phyloP scores from a whole-genome alignment of 2,113 vertebrate genomes.

The Centrocercus urophasianus region DNA sequence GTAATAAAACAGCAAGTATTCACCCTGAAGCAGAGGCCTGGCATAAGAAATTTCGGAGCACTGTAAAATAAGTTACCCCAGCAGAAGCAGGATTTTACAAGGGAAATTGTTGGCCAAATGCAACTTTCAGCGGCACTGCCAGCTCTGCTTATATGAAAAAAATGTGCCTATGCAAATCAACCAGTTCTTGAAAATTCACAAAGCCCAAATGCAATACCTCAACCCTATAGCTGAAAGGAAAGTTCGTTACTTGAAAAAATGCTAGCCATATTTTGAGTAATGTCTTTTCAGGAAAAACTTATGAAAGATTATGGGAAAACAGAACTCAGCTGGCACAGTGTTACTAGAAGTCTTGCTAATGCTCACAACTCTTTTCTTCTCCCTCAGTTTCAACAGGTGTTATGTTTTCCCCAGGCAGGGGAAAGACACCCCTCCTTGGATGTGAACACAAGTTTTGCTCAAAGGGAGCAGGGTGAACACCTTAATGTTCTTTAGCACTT shows the following conservation, averaged over 20 bases:
- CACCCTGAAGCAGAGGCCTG: conserved; percentile 22
- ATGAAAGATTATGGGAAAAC: neutral
- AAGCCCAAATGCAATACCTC: neutral
- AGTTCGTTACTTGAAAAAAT: neutral
- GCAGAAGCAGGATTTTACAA: conserved; percentile 49
- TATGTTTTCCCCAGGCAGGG: neutral
- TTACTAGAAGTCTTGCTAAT: neutral
- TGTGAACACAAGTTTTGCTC: neutral
- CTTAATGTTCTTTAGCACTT: neutral
- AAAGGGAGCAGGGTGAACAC: neutral
- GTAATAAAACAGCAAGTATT: conserved; percentile 28
- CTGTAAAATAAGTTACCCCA: conserved; percentile 41
- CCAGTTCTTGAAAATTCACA: conserved; percentile 8
- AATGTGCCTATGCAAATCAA: conserved; percentile 1
- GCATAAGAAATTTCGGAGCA: conserved; percentile 31
- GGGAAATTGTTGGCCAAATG: conserved; percentile 11
- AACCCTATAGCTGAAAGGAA: neutral
- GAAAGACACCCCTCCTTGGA: neutral
- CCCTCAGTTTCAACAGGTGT: neutral
- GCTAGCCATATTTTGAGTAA: neutral
- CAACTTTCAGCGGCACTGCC: neutral
- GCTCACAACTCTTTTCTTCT: neutral
- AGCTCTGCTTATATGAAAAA: neutral
- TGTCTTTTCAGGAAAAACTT: conserved; percentile 15
- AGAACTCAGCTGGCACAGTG: neutral